Base-by-base conservation (phyloP, 2,888 invertebrate genomes). In the Mystacides longicornis region DNA sequence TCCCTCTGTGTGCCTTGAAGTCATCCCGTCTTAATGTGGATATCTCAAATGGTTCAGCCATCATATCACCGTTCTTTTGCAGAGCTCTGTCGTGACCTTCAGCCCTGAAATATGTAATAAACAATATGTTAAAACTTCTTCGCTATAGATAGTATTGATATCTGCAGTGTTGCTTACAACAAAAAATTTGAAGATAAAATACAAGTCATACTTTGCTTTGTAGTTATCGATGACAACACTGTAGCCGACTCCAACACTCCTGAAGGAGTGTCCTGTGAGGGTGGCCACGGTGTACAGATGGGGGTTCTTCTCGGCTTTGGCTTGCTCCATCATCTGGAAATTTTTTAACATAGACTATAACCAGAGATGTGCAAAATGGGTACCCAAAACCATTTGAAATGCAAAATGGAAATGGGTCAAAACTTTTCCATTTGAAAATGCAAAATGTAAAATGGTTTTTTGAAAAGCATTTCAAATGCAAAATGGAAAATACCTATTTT, bases 261-360 rank as follows among this genome's bases (percentile, higher is more conserved):
- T 70, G 61, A 74, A 74, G 47, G 92, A 92, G 71, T 93, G 93
- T 0, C 92, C 92, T 5, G 94, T 94, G 56, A 95, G 77, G 14
- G 95, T 95, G 48, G 94, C 94, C 64, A 95, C 80, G 4, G 93
- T 94, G 71, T 92, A 91, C 54, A 97, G 71, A 71, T 91, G 89
- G 7, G 94, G 89, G 71, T 87, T 84, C 5, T 82, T 78, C 61
- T 88, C 83, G 59, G 77, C 72, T 14, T 79, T 64, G 3, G 91
- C 93, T 67, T 83, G 74, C 68, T 85, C 85, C 68, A 81, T 84
- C 71, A 85, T 76, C 78, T 83, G 67, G 3, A 69, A 67, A n/a
- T n/a, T n/a, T n/a, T n/a, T n/a, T n/a, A n/a, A n/a, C n/a, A n/a
- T n/a, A n/a, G n/a, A n/a, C 52, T 51, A 56, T 55, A 33, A 37